phyloP scores from a whole-genome alignment of 1,140 invertebrate species.

The Trichonephila clavipes region DNA sequence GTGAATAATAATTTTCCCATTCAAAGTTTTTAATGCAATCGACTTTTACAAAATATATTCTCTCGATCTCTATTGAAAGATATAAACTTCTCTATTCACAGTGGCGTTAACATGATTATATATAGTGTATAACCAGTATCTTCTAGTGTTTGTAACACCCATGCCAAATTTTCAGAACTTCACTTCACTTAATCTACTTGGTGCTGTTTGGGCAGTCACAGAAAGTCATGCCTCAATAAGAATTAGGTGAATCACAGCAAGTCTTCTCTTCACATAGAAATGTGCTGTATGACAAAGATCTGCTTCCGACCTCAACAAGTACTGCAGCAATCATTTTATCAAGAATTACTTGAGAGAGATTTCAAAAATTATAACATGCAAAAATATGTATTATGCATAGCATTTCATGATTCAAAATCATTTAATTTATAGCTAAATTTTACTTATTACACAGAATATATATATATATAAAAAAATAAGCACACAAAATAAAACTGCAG shows the following conservation, averaged over 20 bases:
- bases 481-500: no score
- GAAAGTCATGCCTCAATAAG: slow-evolving; percentile 47
- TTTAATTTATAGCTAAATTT: no score
- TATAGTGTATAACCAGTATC: background rate
- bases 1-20: background rate
- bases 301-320: slow-evolving; percentile 15
- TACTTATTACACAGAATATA: no score
- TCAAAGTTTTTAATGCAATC: background rate
- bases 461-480: no score
- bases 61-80: background rate
- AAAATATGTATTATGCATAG: no score
- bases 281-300: slow-evolving; percentile 55
- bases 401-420: no score
- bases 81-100: background rate
- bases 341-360: background rate
- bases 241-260: slow-evolving; percentile 64
- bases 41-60: slow-evolving; percentile 8
- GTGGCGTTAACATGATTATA: background rate
- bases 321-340: background rate
- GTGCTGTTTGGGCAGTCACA: slow-evolving; percentile 57
- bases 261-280: slow-evolving; percentile 52
- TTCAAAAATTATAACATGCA: no score
- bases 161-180: slow-evolving; percentile 36
- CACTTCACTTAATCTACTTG: slow-evolving; percentile 42
- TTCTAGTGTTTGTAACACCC: background rate